Evolutionary conservation across 2,888 invertebrate species (phyloP).

Genomic region (Patella depressa): DNA sequence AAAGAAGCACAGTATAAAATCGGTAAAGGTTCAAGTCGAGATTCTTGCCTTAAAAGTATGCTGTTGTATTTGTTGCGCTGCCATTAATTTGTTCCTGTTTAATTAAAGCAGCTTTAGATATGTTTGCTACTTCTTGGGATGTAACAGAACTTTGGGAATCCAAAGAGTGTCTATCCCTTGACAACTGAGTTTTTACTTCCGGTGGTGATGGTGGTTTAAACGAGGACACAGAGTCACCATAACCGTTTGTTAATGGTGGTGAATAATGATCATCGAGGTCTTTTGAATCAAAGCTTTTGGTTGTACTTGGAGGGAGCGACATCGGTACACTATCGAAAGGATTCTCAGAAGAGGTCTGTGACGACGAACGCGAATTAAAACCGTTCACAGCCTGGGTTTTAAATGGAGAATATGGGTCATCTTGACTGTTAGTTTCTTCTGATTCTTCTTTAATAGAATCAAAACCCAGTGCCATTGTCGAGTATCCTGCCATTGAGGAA

Average conservation of each 20-base stretch:
- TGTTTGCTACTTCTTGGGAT: not conserved
- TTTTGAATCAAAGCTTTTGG: not conserved
- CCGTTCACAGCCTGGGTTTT: not conserved
- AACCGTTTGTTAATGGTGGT: not conserved
- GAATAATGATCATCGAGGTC: not conserved
- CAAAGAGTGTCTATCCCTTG: not conserved
- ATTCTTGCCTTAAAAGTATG: too few species aligned
- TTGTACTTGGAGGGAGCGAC: not conserved
- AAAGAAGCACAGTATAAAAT: too few species aligned
- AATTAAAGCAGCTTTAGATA: not conserved
- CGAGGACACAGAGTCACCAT: not conserved
- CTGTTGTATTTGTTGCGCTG: too few species aligned
- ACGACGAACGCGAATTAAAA: not conserved
- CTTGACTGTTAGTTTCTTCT: slow-evolving; percentile 33
- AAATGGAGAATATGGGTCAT: not conserved
- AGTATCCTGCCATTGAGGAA: slow-evolving; percentile 34
- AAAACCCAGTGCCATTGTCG: slow-evolving; percentile 46
- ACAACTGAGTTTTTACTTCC: too few species aligned
- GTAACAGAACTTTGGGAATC: not conserved
- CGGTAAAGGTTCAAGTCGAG: too few species aligned
- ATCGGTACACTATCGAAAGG: not conserved
- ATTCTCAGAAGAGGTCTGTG: not conserved
- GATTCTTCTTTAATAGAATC: slow-evolving; percentile 57
- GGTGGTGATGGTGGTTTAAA: not conserved
- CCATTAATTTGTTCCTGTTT: not conserved